A percentile compares a stretch with the other conserved stretches of the same genome.
Evolutionary conservation across 1,140 invertebrate genomes (phyloP).

Genomic region (Zaprionus inermis): DNA sequence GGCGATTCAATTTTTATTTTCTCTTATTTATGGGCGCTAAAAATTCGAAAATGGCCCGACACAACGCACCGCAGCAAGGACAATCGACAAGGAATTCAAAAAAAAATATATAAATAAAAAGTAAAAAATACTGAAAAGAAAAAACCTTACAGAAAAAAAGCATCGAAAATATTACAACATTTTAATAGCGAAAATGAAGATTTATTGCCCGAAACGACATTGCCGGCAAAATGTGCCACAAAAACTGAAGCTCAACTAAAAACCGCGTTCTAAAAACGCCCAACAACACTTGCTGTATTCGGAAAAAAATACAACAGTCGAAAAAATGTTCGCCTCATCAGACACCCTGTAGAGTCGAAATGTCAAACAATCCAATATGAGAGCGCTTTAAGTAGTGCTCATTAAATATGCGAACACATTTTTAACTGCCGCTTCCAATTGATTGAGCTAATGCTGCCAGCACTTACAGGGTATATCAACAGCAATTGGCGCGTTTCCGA

Average conservation of each 20-base stretch:
- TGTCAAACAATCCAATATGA: not conserved
- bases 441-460: not conserved
- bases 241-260: constrained; percentile 67
- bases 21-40: constrained; percentile 63
- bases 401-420: not conserved
- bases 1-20: constrained; percentile 70
- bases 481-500: constrained; percentile 33
- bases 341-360: not conserved
- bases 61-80: constrained; percentile 47
- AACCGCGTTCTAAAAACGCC: constrained; percentile 47
- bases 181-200: constrained; percentile 81
- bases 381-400: not conserved
- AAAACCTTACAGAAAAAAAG: not conserved
- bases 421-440: not conserved
- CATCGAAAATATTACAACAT: constrained; percentile 76
- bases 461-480: constrained; percentile 19
- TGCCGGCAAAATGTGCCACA: constrained; percentile 53
- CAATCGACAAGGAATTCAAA: constrained; percentile 65
- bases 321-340: not conserved
- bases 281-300: constrained; percentile 7
- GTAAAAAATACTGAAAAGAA: constrained; percentile 6
- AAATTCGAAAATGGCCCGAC: constrained; percentile 57
- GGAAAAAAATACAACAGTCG: not conserved
- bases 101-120: constrained; percentile 38
- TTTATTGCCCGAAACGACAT: constrained; percentile 71